Conservation (phyloP, 2,797 vertebrate species). For the Carcharodon carcharias region DNA sequence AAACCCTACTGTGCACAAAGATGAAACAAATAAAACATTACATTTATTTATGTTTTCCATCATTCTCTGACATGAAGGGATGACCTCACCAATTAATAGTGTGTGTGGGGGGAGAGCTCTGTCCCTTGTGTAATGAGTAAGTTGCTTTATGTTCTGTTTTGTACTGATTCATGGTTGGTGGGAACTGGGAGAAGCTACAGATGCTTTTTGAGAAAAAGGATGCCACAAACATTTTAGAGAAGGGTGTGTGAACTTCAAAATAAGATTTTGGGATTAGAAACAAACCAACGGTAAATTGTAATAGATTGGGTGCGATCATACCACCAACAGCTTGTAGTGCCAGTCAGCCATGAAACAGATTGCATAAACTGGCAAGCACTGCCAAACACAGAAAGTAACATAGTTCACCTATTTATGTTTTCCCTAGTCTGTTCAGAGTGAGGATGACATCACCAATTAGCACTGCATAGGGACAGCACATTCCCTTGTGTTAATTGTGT, state of each 20-base stretch:
- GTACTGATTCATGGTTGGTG: neutral
- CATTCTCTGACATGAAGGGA: neutral
- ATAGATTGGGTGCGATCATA: neutral
- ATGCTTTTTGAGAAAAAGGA: neutral
- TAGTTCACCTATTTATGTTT: neutral
- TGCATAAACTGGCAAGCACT: neutral
- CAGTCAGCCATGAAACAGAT: neutral
- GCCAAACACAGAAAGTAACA: neutral
- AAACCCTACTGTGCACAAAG: neutral
- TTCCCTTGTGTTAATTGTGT: neutral
- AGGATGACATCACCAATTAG: slow-evolving; percentile 16
- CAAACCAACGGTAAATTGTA: neutral
- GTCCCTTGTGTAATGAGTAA: neutral
- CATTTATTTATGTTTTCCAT: neutral
- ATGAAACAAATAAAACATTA: neutral
- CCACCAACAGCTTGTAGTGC: neutral
- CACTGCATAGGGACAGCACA: neutral
- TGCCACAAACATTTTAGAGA: neutral
- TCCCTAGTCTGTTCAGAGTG: no score
- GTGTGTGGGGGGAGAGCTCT: neutral
- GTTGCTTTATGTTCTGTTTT: neutral
- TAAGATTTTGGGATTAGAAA: no score
- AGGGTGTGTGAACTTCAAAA: neutral
- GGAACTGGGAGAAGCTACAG: neutral
- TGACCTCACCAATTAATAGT: neutral